Evolutionary conservation across 2,113 vertebrate species (phyloP), one percentile per base, ranked within the genome.

Genomic region (Vanacampus margaritifer): DNA sequence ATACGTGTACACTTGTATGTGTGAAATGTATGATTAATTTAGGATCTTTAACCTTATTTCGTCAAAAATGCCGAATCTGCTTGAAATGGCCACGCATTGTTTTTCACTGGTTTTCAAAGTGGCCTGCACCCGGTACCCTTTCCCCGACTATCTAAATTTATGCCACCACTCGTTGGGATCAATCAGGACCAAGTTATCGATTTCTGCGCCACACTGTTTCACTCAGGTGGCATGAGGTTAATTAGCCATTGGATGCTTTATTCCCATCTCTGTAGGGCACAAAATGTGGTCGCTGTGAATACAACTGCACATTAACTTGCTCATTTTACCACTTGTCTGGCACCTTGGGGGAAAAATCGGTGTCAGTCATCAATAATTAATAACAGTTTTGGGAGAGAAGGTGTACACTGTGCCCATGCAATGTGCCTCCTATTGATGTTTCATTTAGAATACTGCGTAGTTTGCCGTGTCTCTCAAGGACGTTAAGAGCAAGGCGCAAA

Each of bases 141-240:
- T 32, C 28, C 28, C 28, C 28, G 28, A 32, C 28, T 32, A 4
- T 80, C 84, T 81, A 73, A 78, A 79, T 84, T 80, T 75, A 75
- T 75, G 74, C 69, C 75, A 43, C 36, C 41, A 3, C 36, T 72
- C 78, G 67, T 79, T 73, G 50, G 23, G 61, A 54, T 56, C 74
- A 84, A 77, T 86, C 74, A 86, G 73, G 76, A 64, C 83, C 77
- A 80, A 65, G 64, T 76, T 74, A 90, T 86, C 90, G 89, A 88
- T 87, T 89, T 64, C 74, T 79, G 78, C 79, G 82, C 82, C 84
- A 83, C 83, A 70, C 75, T 81, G 74, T 74, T 80, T 73, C 72
- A 80, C 63, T 79, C 64, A n/a, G 50, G 64, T 71, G 71, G 64
- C 74, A 81, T 46, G 6, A 66, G 86, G 81, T 89, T 90, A 89